These are phyloP conservation scores for Hippopotamus amphibius DNA, from an alignment of 2,113 vertebrate genomes.

Conservation along the genomic window DNA sequence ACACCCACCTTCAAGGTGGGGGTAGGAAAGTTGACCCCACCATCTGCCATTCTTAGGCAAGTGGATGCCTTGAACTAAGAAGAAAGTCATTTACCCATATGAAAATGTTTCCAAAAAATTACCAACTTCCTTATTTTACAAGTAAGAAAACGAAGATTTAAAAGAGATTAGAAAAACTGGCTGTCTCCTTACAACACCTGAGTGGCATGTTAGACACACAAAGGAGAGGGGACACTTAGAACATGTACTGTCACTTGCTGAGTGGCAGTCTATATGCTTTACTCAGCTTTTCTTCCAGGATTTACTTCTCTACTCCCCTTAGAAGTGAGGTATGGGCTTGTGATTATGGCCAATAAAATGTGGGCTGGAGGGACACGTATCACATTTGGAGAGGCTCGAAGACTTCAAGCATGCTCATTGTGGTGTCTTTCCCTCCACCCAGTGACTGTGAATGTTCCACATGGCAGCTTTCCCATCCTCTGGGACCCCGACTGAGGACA, in stretches of 20 bases:
- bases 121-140: not conserved
- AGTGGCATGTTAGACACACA: accelerated
- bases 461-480: not conserved
- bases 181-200: not conserved
- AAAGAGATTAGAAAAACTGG: not conserved
- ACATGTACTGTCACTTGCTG: accelerated
- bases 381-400: not conserved
- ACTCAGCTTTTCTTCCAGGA: not conserved
- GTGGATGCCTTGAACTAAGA: not conserved
- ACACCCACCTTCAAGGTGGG: accelerated
- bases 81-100: not conserved
- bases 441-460: no score
- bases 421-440: no score
- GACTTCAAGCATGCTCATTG: accelerated
- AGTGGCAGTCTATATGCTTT: not conserved
- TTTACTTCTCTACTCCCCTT: no score
- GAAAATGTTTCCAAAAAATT: not conserved
- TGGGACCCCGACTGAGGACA: no score
- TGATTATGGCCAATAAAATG: not conserved
- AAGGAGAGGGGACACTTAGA: accelerated
- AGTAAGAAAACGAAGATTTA: not conserved
- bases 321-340: accelerated
- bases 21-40: not conserved
- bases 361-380: accelerated
- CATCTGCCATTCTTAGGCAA: not conserved